Evolutionary conservation across 2,888 invertebrate species (phyloP), one percentile per base, ranked within the genome.

Genomic region (Mimumesa dahlbomi): DNA sequence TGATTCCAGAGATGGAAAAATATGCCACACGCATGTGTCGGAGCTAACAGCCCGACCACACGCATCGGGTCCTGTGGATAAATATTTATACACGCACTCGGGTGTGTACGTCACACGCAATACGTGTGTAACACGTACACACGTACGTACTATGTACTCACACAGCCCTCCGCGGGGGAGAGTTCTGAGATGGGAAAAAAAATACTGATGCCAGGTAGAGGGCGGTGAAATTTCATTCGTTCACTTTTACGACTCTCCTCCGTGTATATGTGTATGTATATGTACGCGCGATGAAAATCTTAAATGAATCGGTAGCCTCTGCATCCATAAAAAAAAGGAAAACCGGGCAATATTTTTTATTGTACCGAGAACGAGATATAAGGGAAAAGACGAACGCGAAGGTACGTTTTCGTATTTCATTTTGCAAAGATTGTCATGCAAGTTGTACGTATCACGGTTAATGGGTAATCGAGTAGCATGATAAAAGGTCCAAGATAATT

Each of bases 51-150:
- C 13, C 18, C 34, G 52, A 19, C 50, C 62, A 56, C 59, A 58
- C 77, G 69, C 69, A 69, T 48, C 34, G 45, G 22, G 43, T 11
- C 21, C 43, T 9, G 21, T 38, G 59, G 48, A 75, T 75, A 77
- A 77, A 77, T 69, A 77, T 78, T 78, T 66, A 68, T 62, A 61
- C 53, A 58, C 45, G 66, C 63, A 71, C 67, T 73, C 65, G 29
- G 48, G 45, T 7, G 40, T 58, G 40, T 50, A 40, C 62, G 61
- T 75, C 53, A 67, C 38, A 52, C 38, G 31, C 66, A 38, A 34
- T 31, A 11, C 52, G 48, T 31, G n/a, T n/a, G n/a, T n/a, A n/a
- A n/a, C n/a, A n/a, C n/a, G n/a, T n/a, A n/a, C n/a, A n/a, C n/a
- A n/a, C n/a, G n/a, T n/a, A n/a, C n/a, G n/a, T n/a, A n/a, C n/a